Conservation (phyloP, 2,888 invertebrate species). For the Taphrorychus bicolor region DNA sequence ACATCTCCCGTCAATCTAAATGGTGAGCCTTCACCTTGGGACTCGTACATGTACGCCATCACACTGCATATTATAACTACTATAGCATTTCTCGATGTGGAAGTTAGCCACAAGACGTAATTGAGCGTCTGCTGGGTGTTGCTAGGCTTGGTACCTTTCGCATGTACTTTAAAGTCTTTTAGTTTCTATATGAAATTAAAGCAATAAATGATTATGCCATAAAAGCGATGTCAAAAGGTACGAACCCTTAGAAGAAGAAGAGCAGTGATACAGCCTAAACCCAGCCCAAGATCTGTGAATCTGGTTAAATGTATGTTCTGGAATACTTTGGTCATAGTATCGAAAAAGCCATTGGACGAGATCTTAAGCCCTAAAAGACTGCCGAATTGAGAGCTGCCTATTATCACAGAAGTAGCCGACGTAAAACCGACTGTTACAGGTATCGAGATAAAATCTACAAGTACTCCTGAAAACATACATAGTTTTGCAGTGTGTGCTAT, state of each 20-base stretch:
- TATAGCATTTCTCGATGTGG: constrained; percentile 85
- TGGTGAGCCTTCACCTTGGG: constrained; percentile 64
- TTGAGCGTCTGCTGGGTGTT: constrained; percentile 59
- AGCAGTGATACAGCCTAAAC: constrained; percentile 74
- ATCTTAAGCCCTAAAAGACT: constrained; percentile 76
- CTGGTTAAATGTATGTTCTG: constrained; percentile 73
- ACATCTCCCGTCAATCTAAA: constrained; percentile 80
- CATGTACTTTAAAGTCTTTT: constrained; percentile 69
- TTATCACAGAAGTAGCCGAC: constrained; percentile 90
- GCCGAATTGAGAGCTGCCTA: constrained; percentile 85
- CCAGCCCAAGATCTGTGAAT: constrained; percentile 74
- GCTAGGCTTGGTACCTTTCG: constrained; percentile 57
- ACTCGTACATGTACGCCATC: constrained; percentile 69
- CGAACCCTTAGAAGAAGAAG: constrained; percentile 79
- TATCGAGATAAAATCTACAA: constrained; percentile 89
- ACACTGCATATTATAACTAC: constrained; percentile 77
- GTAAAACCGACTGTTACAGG: constrained; percentile 91
- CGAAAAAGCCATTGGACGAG: constrained; percentile 75
- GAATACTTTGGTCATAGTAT: constrained; percentile 75
- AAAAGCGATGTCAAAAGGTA: too few relatives aligned
- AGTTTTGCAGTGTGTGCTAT: neutral
- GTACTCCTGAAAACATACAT: constrained; percentile 73
- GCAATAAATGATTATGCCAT: constrained; percentile 2
- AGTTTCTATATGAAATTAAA: constrained; percentile 67
- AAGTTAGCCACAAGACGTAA: constrained; percentile 76